Evolutionary conservation across 92 coral and sea anemone species (phyloP), one percentile per base, ranked within the genome.

Genomic region (Palythoa caribaeorum): DNA sequence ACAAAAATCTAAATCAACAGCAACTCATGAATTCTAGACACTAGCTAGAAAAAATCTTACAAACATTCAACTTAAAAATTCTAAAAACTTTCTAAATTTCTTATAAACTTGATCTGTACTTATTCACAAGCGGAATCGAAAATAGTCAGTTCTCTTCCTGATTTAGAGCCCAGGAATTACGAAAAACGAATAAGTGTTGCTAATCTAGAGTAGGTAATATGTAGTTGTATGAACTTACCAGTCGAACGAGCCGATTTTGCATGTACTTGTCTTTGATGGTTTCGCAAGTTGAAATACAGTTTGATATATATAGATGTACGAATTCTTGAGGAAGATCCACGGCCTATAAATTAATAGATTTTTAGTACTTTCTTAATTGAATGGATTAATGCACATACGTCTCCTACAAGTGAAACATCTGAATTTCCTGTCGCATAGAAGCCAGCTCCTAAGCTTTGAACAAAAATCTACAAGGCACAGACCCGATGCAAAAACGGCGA

Each of bases 261-360:
- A 95, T 97, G 93, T 97, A 95, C 87, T 97, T 95, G 87, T 97
- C 99, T 88, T 97, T 97, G 77, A 97, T 92, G 51, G 92, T 97
- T 81, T 97, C 99, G 88, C 99, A 97, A 16, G 99, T 95, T 1
- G 98, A 97, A 83, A 97, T 97, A 80, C 98, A 97, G 90, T 97
- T 97, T 13, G 98, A 97, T 66, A 97, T 94, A 83, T 97, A 97
- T 63, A 97, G 92, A 90, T 97, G 99, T 21, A 97, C 96, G 78
- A 97, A 97, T 77, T 97, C 99, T 80, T 97, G 97, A 19, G 99
- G 99, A 40, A 97, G 92, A 28, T 94, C 99, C 9, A 95, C 98
- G 72, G 99, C 98, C 99, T 97, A 90, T 9, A 60, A 90, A 17
- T 37, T 39, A 84, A 38, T 20, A 1, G 17, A 20, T 28, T 21